Evolutionary conservation across 2,113 vertebrate species (phyloP).

Genomic region (Sylvietta virens): DNA sequence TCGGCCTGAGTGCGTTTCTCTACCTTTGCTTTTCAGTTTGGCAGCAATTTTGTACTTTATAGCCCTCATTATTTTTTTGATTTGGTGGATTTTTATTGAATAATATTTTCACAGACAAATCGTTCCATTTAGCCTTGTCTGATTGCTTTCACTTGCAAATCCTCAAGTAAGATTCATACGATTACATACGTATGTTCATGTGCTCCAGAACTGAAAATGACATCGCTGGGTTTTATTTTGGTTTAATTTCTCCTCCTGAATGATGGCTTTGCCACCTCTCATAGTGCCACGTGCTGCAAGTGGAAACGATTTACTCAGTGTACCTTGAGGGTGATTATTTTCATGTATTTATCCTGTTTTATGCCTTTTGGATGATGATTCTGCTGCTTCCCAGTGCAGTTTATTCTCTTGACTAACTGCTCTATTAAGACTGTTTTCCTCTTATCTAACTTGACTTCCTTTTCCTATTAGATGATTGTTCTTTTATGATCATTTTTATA

Average conservation of each 20-base stretch:
- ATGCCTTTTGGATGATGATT: neutral
- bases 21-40: neutral
- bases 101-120: neutral
- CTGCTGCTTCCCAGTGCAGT: neutral
- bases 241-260: neutral
- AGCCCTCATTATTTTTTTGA: neutral
- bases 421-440: slow-evolving; percentile 34
- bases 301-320: rapidly evolving
- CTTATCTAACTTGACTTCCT: slow-evolving; percentile 34
- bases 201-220: neutral
- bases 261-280: neutral
- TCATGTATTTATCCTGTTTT: neutral
- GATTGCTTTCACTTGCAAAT: neutral
- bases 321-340: neutral
- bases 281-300: neutral
- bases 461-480: slow-evolving; percentile 31
- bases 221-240: neutral
- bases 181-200: neutral
- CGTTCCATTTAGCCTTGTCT: neutral
- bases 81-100: neutral
- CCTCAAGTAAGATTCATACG: neutral
- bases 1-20: neutral
- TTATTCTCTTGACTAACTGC: slow-evolving; percentile 37
- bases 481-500: slow-evolving; percentile 20
- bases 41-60: neutral